phyloP scores from a whole-genome alignment of 2,888 invertebrate species.

The Slavum lentiscoides region DNA sequence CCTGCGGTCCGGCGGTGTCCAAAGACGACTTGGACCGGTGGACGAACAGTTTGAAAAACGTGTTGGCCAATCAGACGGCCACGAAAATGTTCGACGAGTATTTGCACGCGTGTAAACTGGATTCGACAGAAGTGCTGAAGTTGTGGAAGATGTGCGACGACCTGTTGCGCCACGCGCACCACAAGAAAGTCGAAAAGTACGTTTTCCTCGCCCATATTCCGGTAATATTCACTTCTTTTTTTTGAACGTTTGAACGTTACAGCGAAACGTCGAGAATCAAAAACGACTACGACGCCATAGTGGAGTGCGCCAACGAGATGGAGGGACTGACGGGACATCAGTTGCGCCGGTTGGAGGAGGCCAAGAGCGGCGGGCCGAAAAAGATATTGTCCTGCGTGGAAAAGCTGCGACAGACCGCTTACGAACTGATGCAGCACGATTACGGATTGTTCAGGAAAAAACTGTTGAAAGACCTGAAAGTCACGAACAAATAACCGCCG shows the following conservation, averaged over 20 bases:
- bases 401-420: conserved; percentile 33
- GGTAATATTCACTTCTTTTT: not conserved
- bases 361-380: conserved; percentile 2
- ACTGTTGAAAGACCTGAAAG: conserved; percentile 37
- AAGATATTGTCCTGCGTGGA: conserved; percentile 30
- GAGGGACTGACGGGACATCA: conserved; percentile 45
- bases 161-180: conserved; percentile 14
- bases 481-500: conserved; percentile 12
- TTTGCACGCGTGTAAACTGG: conserved; percentile 32
- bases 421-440: conserved; percentile 41
- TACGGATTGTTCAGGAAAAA: conserved; percentile 45
- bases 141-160: conserved; percentile 44
- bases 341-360: conserved; percentile 28
- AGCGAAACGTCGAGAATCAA: conserved; percentile 29
- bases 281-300: conserved; percentile 35
- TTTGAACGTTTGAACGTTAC: not conserved
- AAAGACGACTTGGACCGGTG: conserved; percentile 46
- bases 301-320: conserved; percentile 4
- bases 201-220: not conserved
- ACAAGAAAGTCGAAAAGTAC: conserved; percentile 34
- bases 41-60: conserved; percentile 46
- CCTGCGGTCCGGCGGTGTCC: conserved; percentile 30
- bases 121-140: conserved; percentile 27
- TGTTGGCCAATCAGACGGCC: conserved; percentile 31
- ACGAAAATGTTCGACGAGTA: conserved; percentile 24